A percentile compares a stretch with the other conserved stretches of the same genome.
Evolutionary conservation across 2,888 invertebrate species (phyloP).

Genomic region (Epistrophe eligans): DNA sequence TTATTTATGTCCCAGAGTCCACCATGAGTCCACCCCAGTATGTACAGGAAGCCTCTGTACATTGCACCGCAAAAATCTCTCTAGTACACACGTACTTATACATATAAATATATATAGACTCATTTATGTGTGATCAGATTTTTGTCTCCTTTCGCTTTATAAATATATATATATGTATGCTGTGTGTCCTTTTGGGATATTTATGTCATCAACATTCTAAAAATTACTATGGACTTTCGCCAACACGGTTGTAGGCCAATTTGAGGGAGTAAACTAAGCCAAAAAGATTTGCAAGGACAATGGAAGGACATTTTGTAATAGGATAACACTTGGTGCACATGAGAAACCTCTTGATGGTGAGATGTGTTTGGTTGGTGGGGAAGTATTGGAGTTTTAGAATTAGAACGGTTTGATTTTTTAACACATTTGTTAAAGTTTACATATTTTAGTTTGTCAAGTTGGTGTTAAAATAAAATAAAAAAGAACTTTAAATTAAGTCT

Average conservation of each 20-base stretch:
- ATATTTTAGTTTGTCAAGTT: too few relatives aligned
- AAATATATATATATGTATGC: neutral
- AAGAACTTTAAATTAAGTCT: too few relatives aligned
- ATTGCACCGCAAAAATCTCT: constrained; percentile 48
- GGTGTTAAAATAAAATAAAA: too few relatives aligned
- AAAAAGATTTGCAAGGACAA: constrained; percentile 37
- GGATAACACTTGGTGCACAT: constrained; percentile 40
- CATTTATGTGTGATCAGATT: constrained; percentile 25
- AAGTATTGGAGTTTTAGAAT: neutral
- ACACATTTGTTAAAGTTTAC: too few relatives aligned
- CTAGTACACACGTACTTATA: neutral
- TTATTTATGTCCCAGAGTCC: constrained; percentile 59
- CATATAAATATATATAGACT: neutral
- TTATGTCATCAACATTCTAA: constrained; percentile 49
- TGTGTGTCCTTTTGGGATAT: constrained; percentile 17
- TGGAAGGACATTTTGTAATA: constrained; percentile 40
- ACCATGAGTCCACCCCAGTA: too few relatives aligned
- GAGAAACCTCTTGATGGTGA: neutral
- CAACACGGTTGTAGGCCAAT: constrained; percentile 24
- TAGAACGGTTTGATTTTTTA: neutral
- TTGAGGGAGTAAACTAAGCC: constrained; percentile 11
- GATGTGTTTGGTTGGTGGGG: neutral
- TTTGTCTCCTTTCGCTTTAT: neutral
- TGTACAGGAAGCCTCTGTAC: constrained; percentile 1
- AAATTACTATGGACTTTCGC: constrained; percentile 34